Evolutionary conservation across 2,797 vertebrate genomes (phyloP).

Genomic region (Gymnocypris eckloni): DNA sequence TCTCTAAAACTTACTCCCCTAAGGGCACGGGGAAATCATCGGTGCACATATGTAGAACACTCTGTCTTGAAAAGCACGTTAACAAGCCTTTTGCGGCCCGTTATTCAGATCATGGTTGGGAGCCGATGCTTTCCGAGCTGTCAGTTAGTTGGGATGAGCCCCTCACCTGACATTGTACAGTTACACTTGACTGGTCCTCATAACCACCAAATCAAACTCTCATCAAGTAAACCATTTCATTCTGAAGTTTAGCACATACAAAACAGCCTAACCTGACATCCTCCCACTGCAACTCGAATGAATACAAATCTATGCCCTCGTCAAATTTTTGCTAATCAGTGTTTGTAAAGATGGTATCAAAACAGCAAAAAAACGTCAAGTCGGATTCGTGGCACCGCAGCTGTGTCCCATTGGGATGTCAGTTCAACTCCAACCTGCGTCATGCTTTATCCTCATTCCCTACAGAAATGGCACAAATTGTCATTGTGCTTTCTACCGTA

Average conservation of each 20-base stretch:
- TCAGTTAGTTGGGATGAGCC: constrained; percentile 51
- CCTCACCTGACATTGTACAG: constrained; percentile 54
- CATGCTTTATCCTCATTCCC: neutral
- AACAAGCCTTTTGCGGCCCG: constrained; percentile 56
- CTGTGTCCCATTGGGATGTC: neutral
- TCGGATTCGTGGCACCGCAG: neutral
- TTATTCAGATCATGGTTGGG: constrained; percentile 43
- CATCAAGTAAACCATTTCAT: constrained; percentile 3
- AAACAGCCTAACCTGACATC: neutral
- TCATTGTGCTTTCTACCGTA: neutral
- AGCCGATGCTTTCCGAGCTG: constrained; percentile 54
- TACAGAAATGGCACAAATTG: neutral
- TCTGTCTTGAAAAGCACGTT: constrained; percentile 50
- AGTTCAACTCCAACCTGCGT: neutral
- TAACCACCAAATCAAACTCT: constrained; percentile 34
- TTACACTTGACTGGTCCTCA: constrained; percentile 51
- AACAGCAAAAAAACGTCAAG: neutral
- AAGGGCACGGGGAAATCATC: constrained; percentile 44
- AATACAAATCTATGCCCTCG: neutral
- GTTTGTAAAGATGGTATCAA: neutral
- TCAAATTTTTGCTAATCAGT: neutral
- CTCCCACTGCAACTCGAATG: neutral
- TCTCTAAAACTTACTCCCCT: constrained; percentile 41
- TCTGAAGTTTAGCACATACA: constrained; percentile 1
- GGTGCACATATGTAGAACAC: constrained; percentile 56